Conservation (phyloP, 2,113 vertebrate genomes). For the Bolborhynchus lineola region DNA sequence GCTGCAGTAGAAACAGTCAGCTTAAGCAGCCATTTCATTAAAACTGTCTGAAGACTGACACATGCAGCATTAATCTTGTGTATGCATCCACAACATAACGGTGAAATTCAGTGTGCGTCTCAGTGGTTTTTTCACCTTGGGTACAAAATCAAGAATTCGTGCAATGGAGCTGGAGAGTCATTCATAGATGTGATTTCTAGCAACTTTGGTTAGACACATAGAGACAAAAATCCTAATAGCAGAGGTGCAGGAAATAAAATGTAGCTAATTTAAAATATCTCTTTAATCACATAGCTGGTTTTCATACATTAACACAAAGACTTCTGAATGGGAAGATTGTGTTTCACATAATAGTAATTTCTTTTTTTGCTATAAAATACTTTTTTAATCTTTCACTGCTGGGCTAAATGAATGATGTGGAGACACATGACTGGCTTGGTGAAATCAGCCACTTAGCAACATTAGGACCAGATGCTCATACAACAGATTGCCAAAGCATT, state of each 20-base stretch:
- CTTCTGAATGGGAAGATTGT: constrained; percentile 1
- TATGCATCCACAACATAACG: not conserved
- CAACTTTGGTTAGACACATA: not conserved
- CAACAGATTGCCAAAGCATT: constrained; percentile 67
- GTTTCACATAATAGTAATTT: constrained; percentile 31
- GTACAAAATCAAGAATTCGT: not conserved
- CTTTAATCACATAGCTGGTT: constrained; percentile 22
- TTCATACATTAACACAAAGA: constrained; percentile 3
- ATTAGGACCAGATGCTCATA: constrained; percentile 73
- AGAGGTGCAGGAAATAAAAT: constrained; percentile 38
- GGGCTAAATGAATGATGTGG: constrained; percentile 57
- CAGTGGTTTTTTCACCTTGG: not conserved
- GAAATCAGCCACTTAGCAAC: constrained; percentile 71
- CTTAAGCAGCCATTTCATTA: not conserved
- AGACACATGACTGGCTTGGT: constrained; percentile 62
- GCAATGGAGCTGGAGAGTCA: not conserved
- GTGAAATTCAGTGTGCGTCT: not conserved
- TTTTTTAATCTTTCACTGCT: constrained; percentile 22
- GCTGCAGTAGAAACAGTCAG: not conserved
- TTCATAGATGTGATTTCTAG: not conserved
- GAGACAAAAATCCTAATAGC: not conserved
- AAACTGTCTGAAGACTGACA: not conserved
- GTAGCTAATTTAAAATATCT: constrained; percentile 41
- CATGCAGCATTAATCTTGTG: not conserved
- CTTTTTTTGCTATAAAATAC: constrained; percentile 41